These are phyloP conservation scores for Pteruthius melanotis DNA, from an alignment of 2,113 vertebrate genomes.

Conservation along the genomic window DNA sequence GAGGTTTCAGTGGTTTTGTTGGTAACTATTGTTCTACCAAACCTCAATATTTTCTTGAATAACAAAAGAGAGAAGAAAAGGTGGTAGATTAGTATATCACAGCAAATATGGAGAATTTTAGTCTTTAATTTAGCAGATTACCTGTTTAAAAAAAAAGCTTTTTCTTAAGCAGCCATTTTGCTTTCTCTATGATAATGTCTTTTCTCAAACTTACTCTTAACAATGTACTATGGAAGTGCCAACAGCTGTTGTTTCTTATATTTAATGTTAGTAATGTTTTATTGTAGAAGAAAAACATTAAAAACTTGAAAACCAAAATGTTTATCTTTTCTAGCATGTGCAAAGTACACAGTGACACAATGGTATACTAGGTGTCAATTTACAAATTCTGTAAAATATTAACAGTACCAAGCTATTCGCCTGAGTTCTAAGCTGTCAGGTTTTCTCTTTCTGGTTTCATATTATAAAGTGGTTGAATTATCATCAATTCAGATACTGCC, in stretches of 20 bases:
- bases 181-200: neutral
- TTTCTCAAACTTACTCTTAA: neutral
- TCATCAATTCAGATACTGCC: neutral
- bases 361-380: neutral
- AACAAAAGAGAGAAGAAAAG: neutral
- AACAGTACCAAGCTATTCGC: neutral
- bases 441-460: neutral
- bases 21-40: neutral
- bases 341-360: neutral
- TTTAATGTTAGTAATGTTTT: neutral
- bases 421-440: neutral
- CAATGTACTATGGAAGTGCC: neutral
- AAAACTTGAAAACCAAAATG: neutral
- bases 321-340: neutral
- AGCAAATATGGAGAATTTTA: neutral
- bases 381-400: neutral
- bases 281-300: neutral
- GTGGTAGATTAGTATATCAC: neutral
- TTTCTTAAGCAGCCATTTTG: neutral
- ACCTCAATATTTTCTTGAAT: neutral
- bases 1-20: neutral
- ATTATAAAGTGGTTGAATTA: constrained; percentile 30
- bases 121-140: neutral
- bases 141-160: neutral
- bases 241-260: neutral